Base-by-base conservation (phyloP, 2,888 invertebrate species). In the Cephus pygmeus region DNA sequence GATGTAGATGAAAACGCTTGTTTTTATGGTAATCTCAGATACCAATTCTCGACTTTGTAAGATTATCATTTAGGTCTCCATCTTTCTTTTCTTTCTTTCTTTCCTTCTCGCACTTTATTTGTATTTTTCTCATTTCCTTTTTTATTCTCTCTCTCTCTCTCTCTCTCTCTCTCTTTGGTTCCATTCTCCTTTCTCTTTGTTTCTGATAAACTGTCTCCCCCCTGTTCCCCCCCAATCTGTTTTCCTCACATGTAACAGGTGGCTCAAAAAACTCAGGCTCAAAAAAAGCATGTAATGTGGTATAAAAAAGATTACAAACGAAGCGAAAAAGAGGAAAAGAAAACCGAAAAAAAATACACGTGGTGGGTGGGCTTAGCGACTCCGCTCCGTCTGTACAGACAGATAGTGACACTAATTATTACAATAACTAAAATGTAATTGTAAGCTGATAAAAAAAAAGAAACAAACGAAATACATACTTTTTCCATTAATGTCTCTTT, bases 301-400 rank as follows among this genome's bases (percentile, higher is more conserved):
- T 23, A 56, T 23, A 56, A 23, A 23, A 56, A 56, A 56, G 23
- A 56, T 56, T 23, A 56, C 56, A 56, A 56, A 23, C 56, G 6
- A 56, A 56, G 6, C 56, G 56, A 69, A 33, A 69, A 35, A 31
- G n/a, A 73, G 23, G 68, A 73, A 12, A 75, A 73, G 73, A 23
- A 56, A 78, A 78, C 56, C 33, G 75, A 75, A 80, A 12, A 80
- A 35, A 78, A 77, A 69, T 74, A 74, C 34, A 73, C 40, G 36
- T 73, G n/a, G 56, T 73, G 73, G 71, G 35, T 34, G 15, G 69
- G 76, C 75, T 11, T 69, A 68, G 78, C 74, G 69, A 79, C 75
- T 78, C 75, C 40, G 69, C 74, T 76, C 74, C 74, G 74, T 74
- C 74, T 34, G 74, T 74, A 34, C 74, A 34, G 34, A 34, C 74